These are phyloP conservation scores for Pempheris klunzingeri DNA, from an alignment of 2,797 vertebrate genomes.

Conservation along the genomic window DNA sequence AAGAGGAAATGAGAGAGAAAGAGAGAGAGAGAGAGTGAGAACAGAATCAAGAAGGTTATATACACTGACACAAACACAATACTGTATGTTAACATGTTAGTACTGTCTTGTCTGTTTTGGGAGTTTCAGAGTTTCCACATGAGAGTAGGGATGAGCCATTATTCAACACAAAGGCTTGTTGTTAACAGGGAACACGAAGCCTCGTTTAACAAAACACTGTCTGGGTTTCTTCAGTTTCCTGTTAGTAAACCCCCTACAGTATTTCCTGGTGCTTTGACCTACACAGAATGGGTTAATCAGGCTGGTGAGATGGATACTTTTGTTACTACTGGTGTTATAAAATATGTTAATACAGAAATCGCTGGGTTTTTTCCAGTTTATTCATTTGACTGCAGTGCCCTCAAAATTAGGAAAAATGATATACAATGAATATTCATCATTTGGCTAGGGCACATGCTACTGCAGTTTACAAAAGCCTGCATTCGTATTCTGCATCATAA, in stretches of 20 bases:
- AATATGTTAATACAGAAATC: background rate
- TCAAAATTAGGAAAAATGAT: background rate
- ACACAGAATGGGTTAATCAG: constrained; percentile 30
- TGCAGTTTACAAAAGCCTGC: constrained; percentile 13
- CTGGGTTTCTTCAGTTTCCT: constrained; percentile 53
- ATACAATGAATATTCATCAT: constrained; percentile 12
- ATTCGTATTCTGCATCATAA: constrained; percentile 38
- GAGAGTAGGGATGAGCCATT: background rate
- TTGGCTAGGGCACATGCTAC: constrained; percentile 8
- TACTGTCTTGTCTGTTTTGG: background rate
- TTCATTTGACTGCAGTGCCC: background rate
- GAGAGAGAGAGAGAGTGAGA: constrained; percentile 1
- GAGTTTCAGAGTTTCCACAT: background rate
- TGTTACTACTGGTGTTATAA: background rate
- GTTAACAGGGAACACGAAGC: constrained; percentile 26
- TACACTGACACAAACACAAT: background rate
- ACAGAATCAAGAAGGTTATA: background rate
- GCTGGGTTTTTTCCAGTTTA: background rate
- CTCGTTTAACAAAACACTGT: constrained; percentile 27
- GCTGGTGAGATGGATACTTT: background rate
- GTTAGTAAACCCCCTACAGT: constrained; percentile 23
- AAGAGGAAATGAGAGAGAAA: constrained; percentile 16
- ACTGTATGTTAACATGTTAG: background rate
- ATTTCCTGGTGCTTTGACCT: constrained; percentile 57
- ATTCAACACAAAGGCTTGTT: constrained; percentile 23